Conservation (phyloP, 2,797 vertebrate species). For the Mareca strepera region DNA sequence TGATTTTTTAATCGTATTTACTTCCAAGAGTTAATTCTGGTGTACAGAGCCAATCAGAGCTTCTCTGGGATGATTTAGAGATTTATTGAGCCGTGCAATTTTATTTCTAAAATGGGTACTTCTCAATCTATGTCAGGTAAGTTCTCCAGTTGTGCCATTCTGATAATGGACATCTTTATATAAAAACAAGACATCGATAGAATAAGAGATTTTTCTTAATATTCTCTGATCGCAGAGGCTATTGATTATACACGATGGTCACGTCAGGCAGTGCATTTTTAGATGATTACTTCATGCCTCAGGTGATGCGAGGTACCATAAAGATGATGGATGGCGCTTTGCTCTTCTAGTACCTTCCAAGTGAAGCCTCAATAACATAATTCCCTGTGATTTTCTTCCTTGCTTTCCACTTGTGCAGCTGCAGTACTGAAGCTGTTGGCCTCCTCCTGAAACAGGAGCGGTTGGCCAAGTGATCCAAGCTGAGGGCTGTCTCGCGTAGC, state of each 20-base stretch:
- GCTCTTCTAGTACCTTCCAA: constrained; percentile 39
- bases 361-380: neutral
- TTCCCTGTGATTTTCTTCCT: neutral
- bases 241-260: constrained; percentile 18
- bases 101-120: neutral
- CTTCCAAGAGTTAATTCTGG: neutral
- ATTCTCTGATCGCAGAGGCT: neutral
- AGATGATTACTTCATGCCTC: constrained; percentile 68
- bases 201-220: constrained; percentile 34
- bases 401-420: neutral
- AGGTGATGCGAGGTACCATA: constrained; percentile 48
- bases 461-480: neutral
- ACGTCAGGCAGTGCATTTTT: constrained; percentile 55
- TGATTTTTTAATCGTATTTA: neutral
- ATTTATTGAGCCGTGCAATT: neutral
- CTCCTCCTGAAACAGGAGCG: neutral
- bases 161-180: neutral
- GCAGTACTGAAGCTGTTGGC: neutral
- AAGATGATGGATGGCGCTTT: constrained; percentile 54
- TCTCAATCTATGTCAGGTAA: neutral
- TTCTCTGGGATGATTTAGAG: neutral
- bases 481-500: neutral
- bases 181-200: neutral
- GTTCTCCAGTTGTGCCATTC: neutral
- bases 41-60: neutral